Evolutionary conservation across 2,113 vertebrate genomes (phyloP).

Genomic region (Eulemur macaco): DNA sequence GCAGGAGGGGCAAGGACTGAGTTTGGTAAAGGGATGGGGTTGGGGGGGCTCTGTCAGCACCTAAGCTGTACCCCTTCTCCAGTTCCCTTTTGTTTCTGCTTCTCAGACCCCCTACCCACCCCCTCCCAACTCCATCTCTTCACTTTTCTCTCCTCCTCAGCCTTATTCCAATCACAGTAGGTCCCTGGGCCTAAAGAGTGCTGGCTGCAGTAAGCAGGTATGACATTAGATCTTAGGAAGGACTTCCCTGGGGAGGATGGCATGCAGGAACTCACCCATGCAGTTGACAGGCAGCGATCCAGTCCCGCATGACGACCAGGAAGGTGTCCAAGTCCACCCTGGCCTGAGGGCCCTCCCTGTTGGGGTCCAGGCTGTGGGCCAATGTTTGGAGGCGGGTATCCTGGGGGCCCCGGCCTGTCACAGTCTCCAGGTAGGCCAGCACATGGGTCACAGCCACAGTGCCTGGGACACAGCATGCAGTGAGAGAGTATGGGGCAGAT

Average conservation of each 20-base stretch:
- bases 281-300: conserved; percentile 81
- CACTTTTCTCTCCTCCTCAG: neutral
- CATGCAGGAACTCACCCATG: conserved; percentile 67
- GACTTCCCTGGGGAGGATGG: neutral
- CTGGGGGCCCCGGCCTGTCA: conserved; percentile 78
- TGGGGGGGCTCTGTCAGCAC: neutral
- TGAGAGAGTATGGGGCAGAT: neutral
- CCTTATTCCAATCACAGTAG: neutral
- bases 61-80: neutral
- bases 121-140: neutral
- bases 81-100: neutral
- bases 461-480: conserved; percentile 60
- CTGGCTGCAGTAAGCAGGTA: neutral
- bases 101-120: neutral
- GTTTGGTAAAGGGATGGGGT: neutral
- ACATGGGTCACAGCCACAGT: conserved; percentile 77
- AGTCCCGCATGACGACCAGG: conserved; percentile 78
- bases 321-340: conserved; percentile 80
- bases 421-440: conserved; percentile 80
- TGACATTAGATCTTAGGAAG: neutral
- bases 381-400: conserved; percentile 78
- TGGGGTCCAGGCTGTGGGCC: conserved; percentile 79
- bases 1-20: neutral
- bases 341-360: conserved; percentile 52
- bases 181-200: neutral